Conservation (phyloP, 1,140 invertebrate species). For the Rhynchophorus ferrugineus region DNA sequence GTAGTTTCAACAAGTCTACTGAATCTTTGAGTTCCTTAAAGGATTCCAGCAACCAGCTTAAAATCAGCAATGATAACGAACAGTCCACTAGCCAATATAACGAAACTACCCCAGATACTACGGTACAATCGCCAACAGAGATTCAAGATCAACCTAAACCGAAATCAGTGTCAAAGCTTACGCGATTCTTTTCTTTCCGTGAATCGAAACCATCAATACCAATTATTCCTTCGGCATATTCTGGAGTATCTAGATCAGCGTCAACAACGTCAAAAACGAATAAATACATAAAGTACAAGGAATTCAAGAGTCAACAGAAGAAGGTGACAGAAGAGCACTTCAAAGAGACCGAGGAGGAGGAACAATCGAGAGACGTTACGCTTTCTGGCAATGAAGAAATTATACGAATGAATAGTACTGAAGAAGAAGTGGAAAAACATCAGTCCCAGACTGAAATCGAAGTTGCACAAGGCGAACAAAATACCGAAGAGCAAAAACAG, state of each 20-base stretch:
- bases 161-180: slow-evolving; percentile 12
- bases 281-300: background rate
- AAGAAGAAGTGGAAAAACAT: background rate
- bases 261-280: background rate
- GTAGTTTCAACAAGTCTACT: slow-evolving; percentile 6
- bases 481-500: slow-evolving; percentile 7
- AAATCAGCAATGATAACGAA: background rate
- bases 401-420: background rate
- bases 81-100: background rate
- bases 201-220: slow-evolving; percentile 2
- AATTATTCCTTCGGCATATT: background rate
- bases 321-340: background rate
- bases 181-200: slow-evolving; percentile 16
- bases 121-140: background rate
- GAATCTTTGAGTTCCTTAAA: slow-evolving; percentile 13
- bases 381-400: background rate
- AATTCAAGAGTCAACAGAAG: background rate
- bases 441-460: background rate
- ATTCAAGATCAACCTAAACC: background rate
- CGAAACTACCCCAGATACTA: background rate
- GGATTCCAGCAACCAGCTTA: slow-evolving; percentile 9
- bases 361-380: background rate
- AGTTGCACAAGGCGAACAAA: slow-evolving; percentile 1
- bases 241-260: background rate
- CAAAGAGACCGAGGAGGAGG: background rate